A percentile compares a stretch with the other conserved stretches of the same genome.
These are phyloP conservation scores for Opisthocomus hoazin DNA, from an alignment of 2,113 vertebrate genomes.

Conservation along the genomic window DNA sequence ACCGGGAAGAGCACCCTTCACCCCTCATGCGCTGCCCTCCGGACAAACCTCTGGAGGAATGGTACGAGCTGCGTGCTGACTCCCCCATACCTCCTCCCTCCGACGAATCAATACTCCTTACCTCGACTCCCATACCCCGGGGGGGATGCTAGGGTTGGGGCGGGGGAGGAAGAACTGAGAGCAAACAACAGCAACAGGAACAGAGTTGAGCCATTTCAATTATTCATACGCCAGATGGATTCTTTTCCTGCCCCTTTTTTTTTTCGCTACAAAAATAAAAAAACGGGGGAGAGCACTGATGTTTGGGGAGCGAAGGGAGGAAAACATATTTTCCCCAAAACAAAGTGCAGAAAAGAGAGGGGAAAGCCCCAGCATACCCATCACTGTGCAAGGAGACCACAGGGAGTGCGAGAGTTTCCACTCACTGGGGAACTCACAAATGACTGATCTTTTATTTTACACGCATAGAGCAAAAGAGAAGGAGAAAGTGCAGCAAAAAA, in stretches of 20 bases:
- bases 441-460: slow-evolving; percentile 15
- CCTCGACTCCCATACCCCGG: slow-evolving; percentile 69
- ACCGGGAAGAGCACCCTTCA: background rate
- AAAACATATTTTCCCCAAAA: slow-evolving; percentile 72
- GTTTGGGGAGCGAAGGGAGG: slow-evolving; percentile 41
- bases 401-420: background rate
- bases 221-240: slow-evolving; percentile 99
- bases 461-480: background rate
- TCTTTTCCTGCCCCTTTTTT: slow-evolving; percentile 87
- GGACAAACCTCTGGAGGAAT: background rate
- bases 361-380: slow-evolving; percentile 42
- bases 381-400: background rate
- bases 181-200: slow-evolving; percentile 98
- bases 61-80: background rate
- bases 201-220: slow-evolving; percentile 98
- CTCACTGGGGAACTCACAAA: background rate
- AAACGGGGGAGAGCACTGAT: slow-evolving; percentile 14
- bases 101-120: slow-evolving; percentile 50
- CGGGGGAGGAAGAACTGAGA: slow-evolving; percentile 75
- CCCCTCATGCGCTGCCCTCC: background rate
- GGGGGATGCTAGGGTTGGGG: slow-evolving; percentile 65
- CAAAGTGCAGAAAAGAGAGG: slow-evolving; percentile 45
- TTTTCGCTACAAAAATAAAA: slow-evolving; percentile 60
- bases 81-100: background rate
- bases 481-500: background rate